Conservation (phyloP, 2,113 vertebrate species). For the Monopterus albus region DNA sequence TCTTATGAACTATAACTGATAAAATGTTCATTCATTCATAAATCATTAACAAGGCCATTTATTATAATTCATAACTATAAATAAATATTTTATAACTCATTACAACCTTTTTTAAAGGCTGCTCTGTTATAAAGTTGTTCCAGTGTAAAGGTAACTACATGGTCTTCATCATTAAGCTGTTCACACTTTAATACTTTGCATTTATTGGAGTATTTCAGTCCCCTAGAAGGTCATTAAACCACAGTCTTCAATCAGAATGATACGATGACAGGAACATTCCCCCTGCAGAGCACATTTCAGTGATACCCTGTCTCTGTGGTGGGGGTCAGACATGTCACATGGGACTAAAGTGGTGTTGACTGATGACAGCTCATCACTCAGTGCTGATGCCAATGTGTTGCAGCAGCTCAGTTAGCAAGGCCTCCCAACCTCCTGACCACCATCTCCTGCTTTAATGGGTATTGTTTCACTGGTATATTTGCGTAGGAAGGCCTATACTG, state of each 20-base stretch:
- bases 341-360: slow-evolving; percentile 7
- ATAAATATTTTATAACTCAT: too few relatives aligned
- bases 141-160: too few relatives aligned
- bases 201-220: too few relatives aligned
- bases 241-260: background rate
- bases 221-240: background rate
- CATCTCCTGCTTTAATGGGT: slow-evolving; percentile 27
- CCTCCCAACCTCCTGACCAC: slow-evolving; percentile 10
- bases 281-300: background rate
- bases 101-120: too few relatives aligned
- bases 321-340: slow-evolving; percentile 1
- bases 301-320: background rate
- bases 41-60: too few relatives aligned
- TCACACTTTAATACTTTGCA: too few relatives aligned
- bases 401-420: background rate
- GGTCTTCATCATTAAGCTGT: too few relatives aligned
- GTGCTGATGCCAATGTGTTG: background rate
- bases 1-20: too few relatives aligned
- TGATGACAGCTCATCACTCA: slow-evolving; percentile 13
- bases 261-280: background rate
- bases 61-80: too few relatives aligned
- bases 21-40: too few relatives aligned
- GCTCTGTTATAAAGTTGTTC: too few relatives aligned
- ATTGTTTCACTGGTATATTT: slow-evolving; percentile 42
- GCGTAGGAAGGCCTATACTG: slow-evolving; percentile 7